Conservation (phyloP, 2,888 invertebrate species). For the Microdon myrmicae region DNA sequence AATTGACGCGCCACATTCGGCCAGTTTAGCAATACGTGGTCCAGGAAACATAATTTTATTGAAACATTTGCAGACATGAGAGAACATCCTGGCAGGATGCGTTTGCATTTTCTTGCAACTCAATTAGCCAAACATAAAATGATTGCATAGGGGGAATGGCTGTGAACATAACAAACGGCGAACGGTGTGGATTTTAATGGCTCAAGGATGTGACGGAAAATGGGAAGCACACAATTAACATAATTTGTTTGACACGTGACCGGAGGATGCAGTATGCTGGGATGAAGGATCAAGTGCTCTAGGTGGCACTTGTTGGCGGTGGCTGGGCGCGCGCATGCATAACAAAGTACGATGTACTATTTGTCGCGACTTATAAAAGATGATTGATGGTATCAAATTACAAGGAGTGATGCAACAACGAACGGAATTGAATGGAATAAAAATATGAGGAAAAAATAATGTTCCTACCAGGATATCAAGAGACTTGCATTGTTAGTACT, state of each 20-base stretch:
- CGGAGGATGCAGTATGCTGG: conserved; percentile 39
- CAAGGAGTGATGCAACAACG: background rate
- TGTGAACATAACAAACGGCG: background rate
- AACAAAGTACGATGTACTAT: conserved; percentile 23
- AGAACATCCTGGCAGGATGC: conserved; percentile 14
- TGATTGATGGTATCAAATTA: conserved; percentile 24
- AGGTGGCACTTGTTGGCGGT: conserved; percentile 13
- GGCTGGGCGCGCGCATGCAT: conserved; percentile 21
- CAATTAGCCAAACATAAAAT: conserved; percentile 51
- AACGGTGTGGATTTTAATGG: conserved; percentile 17
- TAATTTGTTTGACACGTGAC: conserved; percentile 67
- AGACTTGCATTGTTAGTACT: conserved; percentile 22
- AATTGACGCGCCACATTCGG: conserved; percentile 24
- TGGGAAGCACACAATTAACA: conserved; percentile 63
- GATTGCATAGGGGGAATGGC: conserved; percentile 2
- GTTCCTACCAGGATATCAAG: no score
- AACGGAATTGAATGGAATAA: conserved; percentile 20
- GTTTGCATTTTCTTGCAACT: conserved; percentile 49
- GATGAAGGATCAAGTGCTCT: conserved; percentile 21
- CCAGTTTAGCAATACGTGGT: conserved; percentile 10
- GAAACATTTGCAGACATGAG: conserved; percentile 4
- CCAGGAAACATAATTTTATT: conserved; percentile 29
- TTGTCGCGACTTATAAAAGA: conserved; percentile 23
- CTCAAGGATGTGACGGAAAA: conserved; percentile 10
- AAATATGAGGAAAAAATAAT: background rate